Base-by-base conservation (phyloP, 1,140 invertebrate genomes). In the Drosophila bipectinata region DNA sequence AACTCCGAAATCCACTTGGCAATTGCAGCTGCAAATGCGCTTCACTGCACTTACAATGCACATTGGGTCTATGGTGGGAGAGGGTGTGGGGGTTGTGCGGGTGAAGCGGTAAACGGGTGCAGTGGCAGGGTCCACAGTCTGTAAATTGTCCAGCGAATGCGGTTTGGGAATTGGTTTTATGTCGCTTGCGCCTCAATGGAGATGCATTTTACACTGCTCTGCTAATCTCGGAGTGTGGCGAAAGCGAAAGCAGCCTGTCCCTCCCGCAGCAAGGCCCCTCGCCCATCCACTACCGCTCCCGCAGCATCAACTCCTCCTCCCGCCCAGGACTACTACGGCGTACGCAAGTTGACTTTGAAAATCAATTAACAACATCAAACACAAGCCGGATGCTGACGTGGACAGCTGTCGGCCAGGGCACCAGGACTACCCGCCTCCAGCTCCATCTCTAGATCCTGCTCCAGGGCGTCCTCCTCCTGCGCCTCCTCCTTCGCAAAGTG, bases 301-400 rank as follows among this genome's bases (percentile, higher is more conserved):
- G 12, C 34, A 37, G 34, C 9, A 37, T 37, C 34, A 10, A 4
- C 15, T n/a, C 32, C 44, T n/a, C 2, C n/a, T 10, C 24, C 9
- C 30, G 1, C 2, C 15, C 12, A 7, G 2, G 1, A 10, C 26
- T 41, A 10, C 7, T 39, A 30, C 12, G 32, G 26, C 44, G 24
- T 18, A 69, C 63, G 66, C 51, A 55, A 61, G 68, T 84, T 82
- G 89, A 90, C 84, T 90, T 90, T 90, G 88, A 90, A 90, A 90
- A 90, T 90, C 88, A 90, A 90, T 90, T 90, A 90, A 90, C 88
- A 90, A 90, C 88, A 90, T 90, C 88, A 90, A 90, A 90, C 88
- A 90, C 78, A 88, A 77, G 85, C 83, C 74, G 72, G 54, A 78
- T 78, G 79, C 83, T 87, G 83, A 87, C 82, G 79, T 87, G 72